Evolutionary conservation across 2,888 invertebrate species (phyloP), one percentile per base, ranked within the genome.

Genomic region (Danaus chrysippus): DNA sequence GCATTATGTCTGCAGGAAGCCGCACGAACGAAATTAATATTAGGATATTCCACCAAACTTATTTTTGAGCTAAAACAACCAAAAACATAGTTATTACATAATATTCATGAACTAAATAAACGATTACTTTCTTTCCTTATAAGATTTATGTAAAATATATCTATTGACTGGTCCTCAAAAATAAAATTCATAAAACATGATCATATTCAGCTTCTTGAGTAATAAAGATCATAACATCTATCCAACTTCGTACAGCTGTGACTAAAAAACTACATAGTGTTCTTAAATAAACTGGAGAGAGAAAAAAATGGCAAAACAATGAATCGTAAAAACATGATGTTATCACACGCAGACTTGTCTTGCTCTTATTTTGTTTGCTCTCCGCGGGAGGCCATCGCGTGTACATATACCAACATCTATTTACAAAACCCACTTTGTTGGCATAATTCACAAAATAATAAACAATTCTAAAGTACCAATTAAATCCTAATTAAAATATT

Each of bases 1-100:
- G 71, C 73, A 73, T 73, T 69, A 56, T 59, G 42, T 65, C 55
- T 55, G 58, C 49, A 58, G 58, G 56, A 56, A 49, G 58, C 19
- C 60, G 49, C 49, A 54, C 62, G 54, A 19, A 56, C 53, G 44
- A 59, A 56, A 56, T 10, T 49, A 49, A 17, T 17, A n/a, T 49
- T 11, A 49, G 15, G 10, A 49, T 17, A 17, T 49, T 17, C 17
- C 10, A 49, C 2, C 23, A 17, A 49, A 6, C 17, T 1, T 15
- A 49, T 17, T 49, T 49, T 46, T 10, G 10, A 49, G 17, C 17
- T 49, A 49, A 17, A 10, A 17, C 6, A 49, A 46, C 13, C 12
- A n/a, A 13, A n/a, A n/a, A 46, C n/a, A 13, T 9, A 46, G 9
- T n/a, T 46, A 46, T 15, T 8, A 46, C 1, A 15, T 3, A 34